Conservation (phyloP, 2,888 invertebrate species). For the Druceiella hillmani region DNA sequence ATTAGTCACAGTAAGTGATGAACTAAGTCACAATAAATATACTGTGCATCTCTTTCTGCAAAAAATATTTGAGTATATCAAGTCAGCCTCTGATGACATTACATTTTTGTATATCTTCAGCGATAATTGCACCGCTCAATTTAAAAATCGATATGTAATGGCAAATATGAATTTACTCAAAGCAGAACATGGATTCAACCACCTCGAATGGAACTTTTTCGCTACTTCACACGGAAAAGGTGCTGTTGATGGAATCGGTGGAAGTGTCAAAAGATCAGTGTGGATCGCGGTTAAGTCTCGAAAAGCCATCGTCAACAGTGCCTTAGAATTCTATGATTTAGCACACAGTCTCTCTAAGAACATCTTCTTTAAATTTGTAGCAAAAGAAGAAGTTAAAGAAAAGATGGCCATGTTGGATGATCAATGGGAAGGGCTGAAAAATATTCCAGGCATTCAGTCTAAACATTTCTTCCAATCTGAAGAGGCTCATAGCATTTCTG, state of each 20-base stretch:
- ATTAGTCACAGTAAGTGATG: no score
- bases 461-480: constrained; percentile 17
- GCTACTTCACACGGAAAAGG: constrained; percentile 22
- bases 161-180: constrained; percentile 21
- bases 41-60: no score
- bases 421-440: constrained; percentile 18
- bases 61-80: no score
- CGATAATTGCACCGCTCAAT: constrained; percentile 21
- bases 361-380: constrained; percentile 15
- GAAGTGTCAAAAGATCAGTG: constrained; percentile 21
- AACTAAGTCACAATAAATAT: no score
- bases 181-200: no score
- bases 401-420: constrained; percentile 17
- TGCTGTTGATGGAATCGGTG: constrained; percentile 23
- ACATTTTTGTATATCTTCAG: constrained; percentile 20
- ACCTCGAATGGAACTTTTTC: constrained; percentile 23
- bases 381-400: constrained; percentile 20
- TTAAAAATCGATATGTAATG: constrained; percentile 23
- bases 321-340: constrained; percentile 15
- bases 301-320: constrained; percentile 16
- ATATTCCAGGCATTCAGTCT: constrained; percentile 19
- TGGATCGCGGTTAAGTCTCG: constrained; percentile 22
- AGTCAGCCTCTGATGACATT: no score
- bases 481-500: constrained; percentile 1
- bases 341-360: constrained; percentile 19